phyloP scores from a whole-genome alignment of 2,797 vertebrate genomes.

The Pristis pectinata region DNA sequence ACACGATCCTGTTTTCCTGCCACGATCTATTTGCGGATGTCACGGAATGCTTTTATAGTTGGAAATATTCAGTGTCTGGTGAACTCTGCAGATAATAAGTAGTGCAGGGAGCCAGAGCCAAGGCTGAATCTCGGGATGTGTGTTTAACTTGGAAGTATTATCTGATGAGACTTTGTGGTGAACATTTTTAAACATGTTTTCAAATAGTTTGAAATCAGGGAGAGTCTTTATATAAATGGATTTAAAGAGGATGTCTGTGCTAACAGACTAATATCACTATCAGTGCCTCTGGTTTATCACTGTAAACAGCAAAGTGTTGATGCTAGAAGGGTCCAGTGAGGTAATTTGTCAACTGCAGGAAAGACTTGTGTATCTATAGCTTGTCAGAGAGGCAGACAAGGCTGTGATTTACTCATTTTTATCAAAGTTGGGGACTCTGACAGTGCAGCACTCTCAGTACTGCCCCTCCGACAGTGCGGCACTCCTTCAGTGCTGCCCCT shows the following conservation, averaged over 20 bases:
- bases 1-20: neutral
- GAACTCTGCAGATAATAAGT: neutral
- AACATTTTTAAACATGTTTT: slow-evolving; percentile 3
- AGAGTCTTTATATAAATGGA: neutral
- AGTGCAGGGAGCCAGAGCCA: neutral
- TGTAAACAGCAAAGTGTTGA: no score
- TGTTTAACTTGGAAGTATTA: neutral
- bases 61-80: neutral
- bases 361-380: neutral
- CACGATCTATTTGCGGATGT: neutral
- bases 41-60: neutral
- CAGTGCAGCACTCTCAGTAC: no score
- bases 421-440: no score
- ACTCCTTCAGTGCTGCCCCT: no score
- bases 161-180: neutral
- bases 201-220: neutral
- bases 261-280: neutral
- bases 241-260: neutral
- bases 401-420: no score
- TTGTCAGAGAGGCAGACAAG: neutral
- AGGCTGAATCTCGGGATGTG: neutral
- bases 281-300: neutral
- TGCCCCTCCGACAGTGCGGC: no score
- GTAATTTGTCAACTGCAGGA: neutral
- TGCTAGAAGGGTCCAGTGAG: neutral